Evolutionary conservation across 2,888 invertebrate genomes (phyloP).

Genomic region (Diarsia dahlii): DNA sequence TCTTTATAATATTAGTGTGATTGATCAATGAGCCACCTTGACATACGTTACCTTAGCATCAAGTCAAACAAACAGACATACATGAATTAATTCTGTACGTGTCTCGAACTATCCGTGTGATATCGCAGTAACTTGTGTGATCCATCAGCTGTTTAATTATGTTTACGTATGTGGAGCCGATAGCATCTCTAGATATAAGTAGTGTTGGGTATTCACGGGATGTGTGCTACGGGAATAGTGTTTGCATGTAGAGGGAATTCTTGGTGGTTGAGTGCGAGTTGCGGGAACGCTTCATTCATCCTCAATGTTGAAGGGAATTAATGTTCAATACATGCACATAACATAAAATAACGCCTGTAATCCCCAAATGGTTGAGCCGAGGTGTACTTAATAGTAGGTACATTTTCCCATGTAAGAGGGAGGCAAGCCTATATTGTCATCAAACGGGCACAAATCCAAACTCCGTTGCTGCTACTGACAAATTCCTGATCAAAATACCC

Average conservation of each 20-base stretch:
- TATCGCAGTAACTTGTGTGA: constrained; percentile 27
- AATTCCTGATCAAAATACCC: no score
- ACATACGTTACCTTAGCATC: background rate
- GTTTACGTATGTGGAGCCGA: constrained; percentile 42
- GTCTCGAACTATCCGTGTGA: constrained; percentile 2
- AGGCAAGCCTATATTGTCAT: no score
- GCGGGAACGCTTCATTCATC: background rate
- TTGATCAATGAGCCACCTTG: background rate
- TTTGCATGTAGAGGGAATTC: background rate
- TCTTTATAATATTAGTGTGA: no score
- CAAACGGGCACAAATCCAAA: no score
- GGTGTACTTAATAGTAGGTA: no score
- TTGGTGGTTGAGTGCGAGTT: background rate
- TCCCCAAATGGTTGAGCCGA: no score
- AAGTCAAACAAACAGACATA: background rate
- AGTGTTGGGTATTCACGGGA: constrained; percentile 41
- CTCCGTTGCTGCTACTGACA: no score
- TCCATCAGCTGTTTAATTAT: constrained; percentile 57
- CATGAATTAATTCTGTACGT: constrained; percentile 34
- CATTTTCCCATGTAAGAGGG: no score
- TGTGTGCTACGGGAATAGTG: background rate
- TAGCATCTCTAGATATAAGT: constrained; percentile 35
- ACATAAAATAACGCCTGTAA: no score
- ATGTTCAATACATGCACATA: no score
- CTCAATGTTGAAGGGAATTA: background rate